Base-by-base conservation (phyloP, 2,888 invertebrate genomes). In the Spialia ferax region DNA sequence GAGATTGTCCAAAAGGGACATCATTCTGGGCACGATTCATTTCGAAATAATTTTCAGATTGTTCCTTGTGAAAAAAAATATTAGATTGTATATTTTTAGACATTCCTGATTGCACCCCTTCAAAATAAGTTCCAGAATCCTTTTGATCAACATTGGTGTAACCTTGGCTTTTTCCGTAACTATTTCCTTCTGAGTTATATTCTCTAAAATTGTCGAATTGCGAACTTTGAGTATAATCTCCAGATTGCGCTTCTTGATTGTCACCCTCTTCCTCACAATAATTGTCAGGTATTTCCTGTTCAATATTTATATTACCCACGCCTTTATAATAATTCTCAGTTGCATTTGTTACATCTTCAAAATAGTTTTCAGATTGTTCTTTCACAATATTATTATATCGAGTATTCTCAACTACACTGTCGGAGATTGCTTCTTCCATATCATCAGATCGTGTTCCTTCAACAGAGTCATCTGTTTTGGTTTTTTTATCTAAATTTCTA, bases 331-430 rank as follows among this genome's bases (percentile, higher is more conserved):
- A 38, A n/a, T 38, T 38, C 4, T 38, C n/a, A n/a, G n/a, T n/a
- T n/a, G n/a, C n/a, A n/a, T n/a, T n/a, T n/a, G n/a, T n/a, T 13
- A 8, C 18, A 18, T 45, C 18, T 18, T 45, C n/a, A 18, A 45
- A 45, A 45, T 45, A 45, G 45, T 45, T n/a, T 18, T 45, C 18
- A 45, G 18, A 45, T 45, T 10, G 8, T 45, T 45, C 45, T 45
- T 32, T 11, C 11, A 8, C 8, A 45, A 18, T 2, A 10, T 18
- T 45, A 2, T 18, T 18, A 18, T 15, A 18, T 18, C 18, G 7
- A 7, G 8, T 18, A 18, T 45, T n/a, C 18, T 45, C 45, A 18
- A 8, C 1, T 2, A 1, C 2, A 45, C 18, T 45, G 8, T 18
- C 45, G 2, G 45, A 45, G 45, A 15, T 45, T 18, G 18, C 8